Evolutionary conservation across 53 echinoderm and acorn worm genomes (phyloP), one percentile per base, ranked within the genome.

Genomic region (Stichopus horrens): DNA sequence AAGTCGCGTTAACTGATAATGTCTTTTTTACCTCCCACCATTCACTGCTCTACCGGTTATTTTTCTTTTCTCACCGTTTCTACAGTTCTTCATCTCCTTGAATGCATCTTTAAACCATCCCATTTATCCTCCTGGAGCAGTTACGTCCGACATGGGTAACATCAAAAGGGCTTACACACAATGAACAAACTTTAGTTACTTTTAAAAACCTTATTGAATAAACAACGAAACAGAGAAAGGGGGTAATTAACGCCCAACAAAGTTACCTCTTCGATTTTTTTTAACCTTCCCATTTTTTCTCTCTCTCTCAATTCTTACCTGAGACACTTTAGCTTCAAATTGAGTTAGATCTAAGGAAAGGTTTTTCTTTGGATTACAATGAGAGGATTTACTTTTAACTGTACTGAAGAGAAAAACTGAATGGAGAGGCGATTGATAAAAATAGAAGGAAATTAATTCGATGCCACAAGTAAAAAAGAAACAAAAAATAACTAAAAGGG

Each of bases 191-290:
- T 65, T 80, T 56, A 56, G 19, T 58, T 56, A 37, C 67, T 57
- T 83, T 75, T 54, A 83, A 83, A 56, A 20, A 58, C 66, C 84
- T 19, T 65, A 58, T 83, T 60, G 60, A 83, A 83, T 83, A 60
- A 58, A 60, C 84, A 58, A 83, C 57, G 4, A 22, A 83, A 83
- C 60, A 83, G 55, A 23, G 57, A 83, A 83, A 57, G 84, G 23
- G 52, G 59, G 84, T 83, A 83, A 83, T 83, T 86, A 86, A 54
- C 71, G 73, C 16, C 54, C 73, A 52, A 86, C 86, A 86, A 74
- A 73, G 56, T 86, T 73, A 19, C 74, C 66, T 67, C 52, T 86
- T 86, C 86, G 86, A 86, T 86, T 86, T 86, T 86, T 37, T 37
- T 37, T 37, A 37, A 37, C 37, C 37, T 37, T 37, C 37, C 37